A percentile compares a stretch with the other conserved stretches of the same genome.
phyloP scores from a whole-genome alignment of 1,140 invertebrate genomes.

The Aphidius ervi region DNA sequence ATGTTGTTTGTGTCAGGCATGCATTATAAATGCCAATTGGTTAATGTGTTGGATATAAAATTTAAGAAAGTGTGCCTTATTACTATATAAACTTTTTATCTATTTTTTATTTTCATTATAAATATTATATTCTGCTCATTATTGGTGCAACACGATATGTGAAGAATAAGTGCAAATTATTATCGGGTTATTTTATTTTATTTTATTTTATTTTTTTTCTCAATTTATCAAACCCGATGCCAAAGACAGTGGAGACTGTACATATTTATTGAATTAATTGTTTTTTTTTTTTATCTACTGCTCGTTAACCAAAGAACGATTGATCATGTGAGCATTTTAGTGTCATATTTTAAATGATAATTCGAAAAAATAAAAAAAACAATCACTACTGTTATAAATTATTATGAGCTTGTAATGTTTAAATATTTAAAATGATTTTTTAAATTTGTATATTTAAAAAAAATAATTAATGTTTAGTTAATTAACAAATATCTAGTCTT shows the following conservation, averaged over 20 bases:
- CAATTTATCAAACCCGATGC: constrained; percentile 28
- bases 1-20: background rate
- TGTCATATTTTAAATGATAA: background rate
- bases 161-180: no score
- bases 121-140: no score
- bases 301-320: constrained; percentile 41
- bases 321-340: constrained; percentile 18
- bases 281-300: no score
- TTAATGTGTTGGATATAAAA: no score
- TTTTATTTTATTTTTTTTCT: no score
- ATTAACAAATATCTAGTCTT: constrained; percentile 45
- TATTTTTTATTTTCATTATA: no score
- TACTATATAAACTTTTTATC: no score
- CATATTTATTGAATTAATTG: constrained; percentile 21
- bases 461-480: constrained; percentile 27
- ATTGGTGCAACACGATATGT: no score
- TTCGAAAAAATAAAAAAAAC: background rate
- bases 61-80: no score
- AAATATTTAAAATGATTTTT: constrained; percentile 27
- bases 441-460: constrained; percentile 23
- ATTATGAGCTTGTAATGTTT: background rate
- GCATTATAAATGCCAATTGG: background rate
- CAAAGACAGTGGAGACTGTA: constrained; percentile 45
- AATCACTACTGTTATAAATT: no score
- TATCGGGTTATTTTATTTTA: no score